These are phyloP conservation scores for Trilocha varians DNA, from an alignment of 2,888 invertebrate species.

Conservation along the genomic window DNA sequence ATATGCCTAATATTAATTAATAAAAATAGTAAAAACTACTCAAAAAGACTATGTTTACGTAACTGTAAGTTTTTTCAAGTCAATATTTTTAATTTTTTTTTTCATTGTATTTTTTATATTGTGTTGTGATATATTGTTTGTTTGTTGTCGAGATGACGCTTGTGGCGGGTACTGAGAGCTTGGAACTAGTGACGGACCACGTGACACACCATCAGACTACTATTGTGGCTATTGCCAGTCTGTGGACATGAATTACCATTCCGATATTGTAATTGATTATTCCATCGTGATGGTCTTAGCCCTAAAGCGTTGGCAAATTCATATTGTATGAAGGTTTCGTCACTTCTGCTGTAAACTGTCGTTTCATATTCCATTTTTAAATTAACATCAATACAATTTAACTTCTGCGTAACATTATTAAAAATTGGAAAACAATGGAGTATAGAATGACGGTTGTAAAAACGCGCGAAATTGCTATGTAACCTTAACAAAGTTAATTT, in stretches of 20 bases:
- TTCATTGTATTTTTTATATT: slow-evolving; percentile 24
- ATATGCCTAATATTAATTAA: slow-evolving; percentile 29
- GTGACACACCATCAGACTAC: too few relatives aligned
- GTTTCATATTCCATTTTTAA: slow-evolving; percentile 1
- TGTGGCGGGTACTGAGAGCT: neutral
- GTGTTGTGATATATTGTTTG: slow-evolving; percentile 3
- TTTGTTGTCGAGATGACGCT: neutral
- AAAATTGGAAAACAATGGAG: neutral
- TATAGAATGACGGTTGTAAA: slow-evolving; percentile 11
- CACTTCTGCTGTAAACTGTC: neutral
- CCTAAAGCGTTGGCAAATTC: too few relatives aligned
- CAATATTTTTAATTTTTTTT: slow-evolving; percentile 36
- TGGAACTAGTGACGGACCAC: too few relatives aligned
- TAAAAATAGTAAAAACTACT: slow-evolving; percentile 58
- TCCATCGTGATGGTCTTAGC: too few relatives aligned
- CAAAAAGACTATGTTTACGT: slow-evolving; percentile 41
- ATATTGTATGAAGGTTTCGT: neutral
- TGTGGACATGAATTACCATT: too few relatives aligned
- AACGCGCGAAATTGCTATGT: slow-evolving; percentile 20
- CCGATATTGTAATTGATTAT: too few relatives aligned
- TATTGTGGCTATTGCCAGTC: too few relatives aligned
- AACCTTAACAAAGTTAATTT: slow-evolving; percentile 14
- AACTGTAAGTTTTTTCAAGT: slow-evolving; percentile 47
- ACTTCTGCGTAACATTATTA: neutral
- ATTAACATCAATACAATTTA: neutral